phyloP scores from a whole-genome alignment of 2,113 vertebrate species.

The Dromas ardeola region DNA sequence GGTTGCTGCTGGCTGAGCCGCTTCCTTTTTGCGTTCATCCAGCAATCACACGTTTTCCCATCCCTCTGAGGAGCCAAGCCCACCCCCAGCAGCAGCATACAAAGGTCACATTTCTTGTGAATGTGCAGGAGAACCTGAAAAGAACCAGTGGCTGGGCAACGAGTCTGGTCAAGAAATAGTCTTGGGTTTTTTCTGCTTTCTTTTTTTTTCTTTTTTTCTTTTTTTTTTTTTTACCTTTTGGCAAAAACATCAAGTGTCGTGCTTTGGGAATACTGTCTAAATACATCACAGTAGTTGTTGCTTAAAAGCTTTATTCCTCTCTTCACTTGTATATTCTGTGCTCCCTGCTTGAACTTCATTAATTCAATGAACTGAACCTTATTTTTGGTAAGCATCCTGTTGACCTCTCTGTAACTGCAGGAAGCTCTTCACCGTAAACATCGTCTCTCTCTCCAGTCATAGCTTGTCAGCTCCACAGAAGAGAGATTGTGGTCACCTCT shows the following conservation, averaged over 20 bases:
- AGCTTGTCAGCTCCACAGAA: background rate
- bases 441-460: background rate
- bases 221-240: background rate
- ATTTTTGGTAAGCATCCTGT: slow-evolving; percentile 37
- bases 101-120: slow-evolving; percentile 6
- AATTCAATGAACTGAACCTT: slow-evolving; percentile 3
- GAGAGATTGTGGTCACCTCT: background rate
- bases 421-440: background rate
- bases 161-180: background rate
- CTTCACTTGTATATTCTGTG: background rate
- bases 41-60: background rate
- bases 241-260: background rate
- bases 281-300: background rate
- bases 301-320: background rate
- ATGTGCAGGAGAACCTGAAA: background rate
- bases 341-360: background rate
- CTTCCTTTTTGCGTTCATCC: slow-evolving; percentile 12
- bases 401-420: slow-evolving; percentile 8
- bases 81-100: background rate
- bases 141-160: background rate
- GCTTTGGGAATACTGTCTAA: background rate
- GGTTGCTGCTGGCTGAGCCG: background rate
- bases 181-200: background rate
- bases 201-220: background rate
- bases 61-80: background rate